phyloP scores from a whole-genome alignment of 2,797 vertebrate genomes.

The Sitta carolinensis region DNA sequence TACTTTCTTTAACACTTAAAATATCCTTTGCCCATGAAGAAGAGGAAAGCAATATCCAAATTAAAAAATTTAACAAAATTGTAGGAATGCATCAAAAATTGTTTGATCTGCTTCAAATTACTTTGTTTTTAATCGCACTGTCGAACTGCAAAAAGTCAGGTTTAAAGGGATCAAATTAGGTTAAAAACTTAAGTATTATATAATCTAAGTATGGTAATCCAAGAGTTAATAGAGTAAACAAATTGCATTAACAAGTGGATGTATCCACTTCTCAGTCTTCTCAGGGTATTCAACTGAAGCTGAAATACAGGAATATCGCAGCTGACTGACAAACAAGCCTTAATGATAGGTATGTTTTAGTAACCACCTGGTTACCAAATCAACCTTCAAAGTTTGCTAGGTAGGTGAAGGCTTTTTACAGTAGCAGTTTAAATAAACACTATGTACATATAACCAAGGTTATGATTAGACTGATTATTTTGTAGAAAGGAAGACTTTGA shows the following conservation, averaged over 20 bases:
- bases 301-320: constrained; percentile 1
- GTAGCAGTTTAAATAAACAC: not conserved
- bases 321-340: not conserved
- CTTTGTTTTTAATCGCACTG: not conserved
- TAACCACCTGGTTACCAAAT: not conserved
- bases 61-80: not conserved
- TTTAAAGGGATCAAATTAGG: not conserved
- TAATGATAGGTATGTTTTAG: not conserved
- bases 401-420: not conserved
- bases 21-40: not conserved
- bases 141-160: not conserved
- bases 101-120: not conserved
- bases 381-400: not conserved
- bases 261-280: not conserved
- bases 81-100: not conserved
- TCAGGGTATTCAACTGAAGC: not conserved
- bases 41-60: not conserved
- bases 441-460: not conserved
- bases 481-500: not conserved
- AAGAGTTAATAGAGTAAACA: not conserved
- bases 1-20: not conserved
- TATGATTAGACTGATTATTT: not conserved
- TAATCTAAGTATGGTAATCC: not conserved
- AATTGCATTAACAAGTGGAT: not conserved
- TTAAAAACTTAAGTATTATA: not conserved